Evolutionary conservation across 2,888 invertebrate species (phyloP).

Genomic region (Amphipyra berbera): DNA sequence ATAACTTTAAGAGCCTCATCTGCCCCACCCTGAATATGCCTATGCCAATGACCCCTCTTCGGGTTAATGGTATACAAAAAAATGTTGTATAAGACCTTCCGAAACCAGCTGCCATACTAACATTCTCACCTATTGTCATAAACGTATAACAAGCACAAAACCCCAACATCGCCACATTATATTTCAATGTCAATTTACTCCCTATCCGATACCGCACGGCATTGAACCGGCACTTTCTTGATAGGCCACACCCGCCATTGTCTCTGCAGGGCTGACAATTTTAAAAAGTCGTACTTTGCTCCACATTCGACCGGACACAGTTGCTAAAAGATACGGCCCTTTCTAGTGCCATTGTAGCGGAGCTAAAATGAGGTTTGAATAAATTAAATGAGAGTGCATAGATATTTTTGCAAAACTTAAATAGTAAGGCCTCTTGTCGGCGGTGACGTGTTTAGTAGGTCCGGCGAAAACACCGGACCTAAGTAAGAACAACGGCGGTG

Average conservation of each 20-base stretch:
- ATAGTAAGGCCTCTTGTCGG: constrained; percentile 8
- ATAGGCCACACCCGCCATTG: constrained; percentile 78
- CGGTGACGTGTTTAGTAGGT: no score
- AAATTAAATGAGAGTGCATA: constrained; percentile 9
- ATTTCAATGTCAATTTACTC: constrained; percentile 80
- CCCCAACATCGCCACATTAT: constrained; percentile 59
- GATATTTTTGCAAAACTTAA: constrained; percentile 2
- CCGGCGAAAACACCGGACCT: no score
- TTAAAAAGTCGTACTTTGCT: constrained; percentile 30
- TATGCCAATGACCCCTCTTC: no score
- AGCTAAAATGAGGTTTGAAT: constrained; percentile 3
- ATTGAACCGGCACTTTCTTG: constrained; percentile 72
- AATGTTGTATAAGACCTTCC: no score
- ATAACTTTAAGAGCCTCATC: no score
- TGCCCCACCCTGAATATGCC: no score
- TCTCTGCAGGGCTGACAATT: constrained; percentile 58
- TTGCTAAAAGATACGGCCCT: constrained; percentile 36
- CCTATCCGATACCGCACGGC: constrained; percentile 74
- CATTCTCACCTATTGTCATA: no score
- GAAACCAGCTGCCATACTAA: no score
- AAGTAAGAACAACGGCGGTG: no score
- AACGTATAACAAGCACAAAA: constrained; percentile 35
- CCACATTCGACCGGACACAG: constrained; percentile 38
- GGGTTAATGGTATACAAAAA: no score
- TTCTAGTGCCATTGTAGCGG: constrained; percentile 45